Evolutionary conservation across 2,888 invertebrate species (phyloP).

Genomic region (Fabriciana adippe): DNA sequence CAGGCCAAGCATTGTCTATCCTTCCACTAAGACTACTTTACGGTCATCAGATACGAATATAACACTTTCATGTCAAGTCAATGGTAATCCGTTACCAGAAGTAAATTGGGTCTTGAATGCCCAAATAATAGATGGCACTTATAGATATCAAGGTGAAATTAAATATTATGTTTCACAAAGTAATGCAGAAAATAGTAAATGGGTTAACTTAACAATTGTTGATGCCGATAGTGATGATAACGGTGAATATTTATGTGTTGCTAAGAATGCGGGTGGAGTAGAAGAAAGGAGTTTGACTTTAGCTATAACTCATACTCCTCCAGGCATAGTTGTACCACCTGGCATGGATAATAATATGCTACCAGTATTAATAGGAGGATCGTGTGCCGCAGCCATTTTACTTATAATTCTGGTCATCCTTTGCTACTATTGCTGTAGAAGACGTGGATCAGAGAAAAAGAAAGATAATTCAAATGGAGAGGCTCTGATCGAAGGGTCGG

Average conservation of each 20-base stretch:
- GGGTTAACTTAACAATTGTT: constrained; percentile 87
- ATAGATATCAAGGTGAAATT: constrained; percentile 73
- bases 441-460: constrained; percentile 81
- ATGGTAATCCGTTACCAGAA: constrained; percentile 89
- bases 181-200: constrained; percentile 70
- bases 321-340: constrained; percentile 69
- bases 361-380: constrained; percentile 78
- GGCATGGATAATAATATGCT: constrained; percentile 82
- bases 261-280: constrained; percentile 90
- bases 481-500: constrained; percentile 88
- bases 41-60: constrained; percentile 85
- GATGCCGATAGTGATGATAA: constrained; percentile 84
- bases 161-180: constrained; percentile 71
- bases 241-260: constrained; percentile 90
- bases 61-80: constrained; percentile 88
- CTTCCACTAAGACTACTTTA: constrained; percentile 81
- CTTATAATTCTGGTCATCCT: constrained; percentile 75
- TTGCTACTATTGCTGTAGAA: constrained; percentile 82
- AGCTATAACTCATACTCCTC: constrained; percentile 68
- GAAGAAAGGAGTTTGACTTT: constrained; percentile 89
- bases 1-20: constrained; percentile 87
- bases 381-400: constrained; percentile 74
- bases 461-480: constrained; percentile 85
- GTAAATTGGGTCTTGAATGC: constrained; percentile 89
- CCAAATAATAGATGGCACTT: constrained; percentile 80